Conservation (phyloP, 2,797 vertebrate species). For the Epinephelus malabaricus region DNA sequence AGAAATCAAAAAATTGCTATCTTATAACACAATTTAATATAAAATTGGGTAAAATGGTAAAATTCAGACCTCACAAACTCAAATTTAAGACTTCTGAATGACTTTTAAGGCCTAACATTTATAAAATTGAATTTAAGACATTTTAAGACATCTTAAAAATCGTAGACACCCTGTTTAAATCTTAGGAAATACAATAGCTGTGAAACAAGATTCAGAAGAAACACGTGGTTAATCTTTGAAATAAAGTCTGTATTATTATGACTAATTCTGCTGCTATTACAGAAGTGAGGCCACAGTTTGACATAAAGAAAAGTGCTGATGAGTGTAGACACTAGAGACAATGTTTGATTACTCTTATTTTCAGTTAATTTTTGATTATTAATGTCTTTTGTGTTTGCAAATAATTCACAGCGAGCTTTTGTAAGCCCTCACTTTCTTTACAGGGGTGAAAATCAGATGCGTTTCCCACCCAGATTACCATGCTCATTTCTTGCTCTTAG, state of each 20-base stretch:
- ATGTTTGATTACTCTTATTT: constrained; percentile 37
- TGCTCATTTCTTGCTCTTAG: constrained; percentile 79
- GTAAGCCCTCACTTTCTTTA: constrained; percentile 58
- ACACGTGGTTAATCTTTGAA: background rate
- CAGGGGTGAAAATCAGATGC: constrained; percentile 75
- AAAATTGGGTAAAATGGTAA: too few species aligned
- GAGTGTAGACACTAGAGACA: background rate
- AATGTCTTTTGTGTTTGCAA: constrained; percentile 51
- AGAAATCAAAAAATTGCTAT: too few species aligned
- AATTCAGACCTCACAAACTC: too few species aligned
- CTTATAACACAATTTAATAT: too few species aligned
- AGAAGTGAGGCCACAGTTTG: constrained; percentile 20
- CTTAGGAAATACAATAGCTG: constrained; percentile 5
- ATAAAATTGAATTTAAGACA: too few species aligned
- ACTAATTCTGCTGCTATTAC: constrained; percentile 28
- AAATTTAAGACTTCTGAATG: too few species aligned
- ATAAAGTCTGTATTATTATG: constrained; percentile 24
- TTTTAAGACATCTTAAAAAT: too few species aligned
- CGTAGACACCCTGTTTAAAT: background rate
- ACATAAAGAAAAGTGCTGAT: constrained; percentile 10
- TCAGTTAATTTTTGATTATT: constrained; percentile 23
- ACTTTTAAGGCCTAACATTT: too few species aligned
- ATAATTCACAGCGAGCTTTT: constrained; percentile 54
- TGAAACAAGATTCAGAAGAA: constrained; percentile 12
- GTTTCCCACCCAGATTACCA: constrained; percentile 78